Base-by-base conservation (phyloP, 1,140 invertebrate genomes). In the Megalopta genalis region DNA sequence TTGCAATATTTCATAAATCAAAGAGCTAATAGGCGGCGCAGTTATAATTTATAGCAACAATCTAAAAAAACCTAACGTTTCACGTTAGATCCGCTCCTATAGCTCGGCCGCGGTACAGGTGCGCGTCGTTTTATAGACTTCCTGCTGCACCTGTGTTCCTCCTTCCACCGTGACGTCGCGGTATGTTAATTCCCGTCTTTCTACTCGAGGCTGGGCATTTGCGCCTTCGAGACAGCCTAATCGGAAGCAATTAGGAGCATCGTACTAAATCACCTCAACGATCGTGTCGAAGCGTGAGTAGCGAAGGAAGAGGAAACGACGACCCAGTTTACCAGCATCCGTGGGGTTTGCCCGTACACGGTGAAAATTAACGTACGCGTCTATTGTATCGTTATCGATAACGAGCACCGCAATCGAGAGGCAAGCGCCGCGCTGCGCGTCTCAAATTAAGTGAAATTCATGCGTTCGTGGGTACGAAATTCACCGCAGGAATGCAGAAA, bases 101-200 rank as follows among this genome's bases (percentile, higher is more conserved):
- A 32, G 32, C 32, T 32, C 32, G 32, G 1, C 32, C 4, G 4
- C 32, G 32, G 49, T n/a, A 21, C 39, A 42, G 42, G 49, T n/a
- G 23, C 49, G 57, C n/a, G 60, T 57, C 39, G 39, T 62, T 73
- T 76, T 74, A 81, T 83, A 73, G 77, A 77, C 77, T 86, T 86
- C 84, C 85, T 80, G 85, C 69, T 86, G 77, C 84, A 83, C 85
- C 84, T 86, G 84, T 74, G 83, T 46, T 37, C 37, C 46, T 16
- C 46, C 42, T 68, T 21, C 14, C 23, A 49, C 46, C n/a, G 62
- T 74, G 68, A 70, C 64, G 52, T 63, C 75, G 37, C 49, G 60
- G 59, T 65, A 54, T 65, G 80, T 71, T 79, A 79, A 79, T 52
- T 73, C 77, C 52, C 52, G 27, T 74, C 74, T 72, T 71, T 76